These are phyloP conservation scores for Probosciger aterrimus DNA, from an alignment of 2,113 vertebrate genomes.

Conservation along the genomic window DNA sequence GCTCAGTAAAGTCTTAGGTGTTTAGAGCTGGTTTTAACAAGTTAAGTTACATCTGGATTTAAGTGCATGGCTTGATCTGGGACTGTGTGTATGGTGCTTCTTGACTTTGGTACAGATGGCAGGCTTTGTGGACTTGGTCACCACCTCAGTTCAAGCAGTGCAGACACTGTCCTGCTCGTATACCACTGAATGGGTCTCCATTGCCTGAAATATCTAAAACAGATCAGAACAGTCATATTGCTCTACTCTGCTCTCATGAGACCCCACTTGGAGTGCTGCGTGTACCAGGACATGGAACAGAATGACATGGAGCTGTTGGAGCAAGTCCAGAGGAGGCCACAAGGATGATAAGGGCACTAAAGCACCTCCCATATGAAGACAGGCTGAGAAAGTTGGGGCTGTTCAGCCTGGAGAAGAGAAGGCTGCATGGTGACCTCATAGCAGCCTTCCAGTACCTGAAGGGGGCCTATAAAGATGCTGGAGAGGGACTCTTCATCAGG, in stretches of 20 bases:
- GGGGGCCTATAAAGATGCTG: not conserved
- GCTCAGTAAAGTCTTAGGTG: not conserved
- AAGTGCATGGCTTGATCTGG: not conserved
- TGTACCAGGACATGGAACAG: not conserved
- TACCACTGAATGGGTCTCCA: not conserved
- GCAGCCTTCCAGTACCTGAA: not conserved
- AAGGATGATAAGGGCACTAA: not conserved
- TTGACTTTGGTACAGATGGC: fast-evolving
- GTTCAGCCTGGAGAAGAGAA: not conserved
- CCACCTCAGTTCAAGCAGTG: too few relatives aligned
- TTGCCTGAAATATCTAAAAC: not conserved
- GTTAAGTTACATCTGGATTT: not conserved
- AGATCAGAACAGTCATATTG: not conserved
- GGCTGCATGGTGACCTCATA: not conserved
- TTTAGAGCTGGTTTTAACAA: not conserved
- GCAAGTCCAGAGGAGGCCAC: not conserved
- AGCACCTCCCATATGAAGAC: not conserved
- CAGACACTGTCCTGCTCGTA: not conserved
- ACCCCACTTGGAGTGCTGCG: not conserved
- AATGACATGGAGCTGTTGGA: not conserved
- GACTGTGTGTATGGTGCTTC: fast-evolving
- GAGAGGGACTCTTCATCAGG: not conserved
- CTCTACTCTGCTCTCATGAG: not conserved
- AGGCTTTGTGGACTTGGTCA: fast-evolving
- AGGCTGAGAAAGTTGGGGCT: not conserved